Conservation (phyloP, 2,888 invertebrate genomes). For the Cerastis rubricosa region DNA sequence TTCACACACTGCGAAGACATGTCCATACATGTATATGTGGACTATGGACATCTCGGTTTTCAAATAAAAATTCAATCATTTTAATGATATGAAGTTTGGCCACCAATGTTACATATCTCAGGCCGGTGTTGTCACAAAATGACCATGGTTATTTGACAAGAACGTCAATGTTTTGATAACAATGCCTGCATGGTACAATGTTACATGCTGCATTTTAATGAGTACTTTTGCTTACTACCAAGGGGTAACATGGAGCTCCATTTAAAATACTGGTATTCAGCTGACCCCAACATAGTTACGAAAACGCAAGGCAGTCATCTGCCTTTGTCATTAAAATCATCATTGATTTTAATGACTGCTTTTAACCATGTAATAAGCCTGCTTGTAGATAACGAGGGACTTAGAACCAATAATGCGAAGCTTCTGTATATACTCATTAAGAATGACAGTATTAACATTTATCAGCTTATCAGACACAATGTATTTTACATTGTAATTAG, state of each 20-base stretch:
- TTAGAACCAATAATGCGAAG: background rate
- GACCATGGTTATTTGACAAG: conserved; percentile 2
- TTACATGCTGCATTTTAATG: background rate
- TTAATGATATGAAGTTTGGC: background rate
- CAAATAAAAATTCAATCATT: background rate
- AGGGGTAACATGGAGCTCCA: background rate
- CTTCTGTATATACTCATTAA: background rate
- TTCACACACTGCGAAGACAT: background rate
- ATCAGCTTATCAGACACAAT: background rate
- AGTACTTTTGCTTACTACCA: background rate
- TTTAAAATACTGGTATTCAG: background rate
- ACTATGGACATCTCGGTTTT: background rate
- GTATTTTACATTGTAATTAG: conserved; percentile 13
- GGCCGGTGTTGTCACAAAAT: background rate
- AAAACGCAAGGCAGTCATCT: background rate
- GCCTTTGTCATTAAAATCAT: too few species aligned
- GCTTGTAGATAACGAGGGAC: background rate
- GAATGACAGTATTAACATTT: background rate
- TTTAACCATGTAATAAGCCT: background rate
- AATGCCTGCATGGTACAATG: background rate
- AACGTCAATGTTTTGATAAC: background rate
- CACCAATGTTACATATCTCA: background rate
- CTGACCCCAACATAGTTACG: background rate
- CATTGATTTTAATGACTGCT: background rate
- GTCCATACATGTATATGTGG: background rate